Percentiles rank a stretch among this genome's conserved stretches.
Conservation (phyloP, 2,888 invertebrate species). For the Chrysolina americana region DNA sequence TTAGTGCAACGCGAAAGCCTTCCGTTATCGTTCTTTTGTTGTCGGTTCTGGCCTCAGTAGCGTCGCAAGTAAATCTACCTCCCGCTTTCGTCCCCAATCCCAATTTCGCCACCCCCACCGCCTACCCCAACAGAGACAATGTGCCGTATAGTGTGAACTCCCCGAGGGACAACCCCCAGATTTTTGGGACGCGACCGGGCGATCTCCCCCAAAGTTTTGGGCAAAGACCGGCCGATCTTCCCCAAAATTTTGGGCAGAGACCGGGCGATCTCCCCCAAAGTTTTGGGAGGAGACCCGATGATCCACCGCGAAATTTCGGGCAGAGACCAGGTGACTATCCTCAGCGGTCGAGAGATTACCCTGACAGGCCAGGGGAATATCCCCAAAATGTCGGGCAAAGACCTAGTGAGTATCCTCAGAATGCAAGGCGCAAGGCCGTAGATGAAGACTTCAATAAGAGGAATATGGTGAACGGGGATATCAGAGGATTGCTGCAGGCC, state of each 20-base stretch:
- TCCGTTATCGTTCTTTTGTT: conserved; percentile 43
- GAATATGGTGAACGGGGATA: conserved; percentile 61
- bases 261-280: conserved; percentile 32
- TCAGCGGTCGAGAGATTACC: conserved; percentile 28
- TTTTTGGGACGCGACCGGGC: conserved; percentile 37
- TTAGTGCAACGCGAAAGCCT: conserved; percentile 57
- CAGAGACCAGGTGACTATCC: conserved; percentile 35
- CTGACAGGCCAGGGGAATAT: conserved; percentile 22
- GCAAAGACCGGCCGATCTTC: conserved; percentile 35
- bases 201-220: conserved; percentile 37
- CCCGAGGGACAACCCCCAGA: conserved; percentile 36
- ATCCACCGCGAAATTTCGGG: conserved; percentile 37
- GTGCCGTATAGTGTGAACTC: conserved; percentile 37
- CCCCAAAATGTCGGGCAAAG: conserved; percentile 40
- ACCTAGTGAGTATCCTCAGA: conserved; percentile 14
- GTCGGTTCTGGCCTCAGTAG: conserved; percentile 22
- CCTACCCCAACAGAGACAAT: conserved; percentile 30
- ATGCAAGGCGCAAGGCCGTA: conserved; percentile 18
- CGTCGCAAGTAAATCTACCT: conserved; percentile 39
- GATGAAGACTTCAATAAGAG: conserved; percentile 47
- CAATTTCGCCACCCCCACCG: conserved; percentile 57
- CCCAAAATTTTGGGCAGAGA: conserved; percentile 40
- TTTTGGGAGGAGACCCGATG: conserved; percentile 38
- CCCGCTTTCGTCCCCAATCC: conserved; percentile 45
- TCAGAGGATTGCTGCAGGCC: conserved; percentile 76